phyloP scores from a whole-genome alignment of 2,113 vertebrate genomes.

The Daubentonia madagascariensis region DNA sequence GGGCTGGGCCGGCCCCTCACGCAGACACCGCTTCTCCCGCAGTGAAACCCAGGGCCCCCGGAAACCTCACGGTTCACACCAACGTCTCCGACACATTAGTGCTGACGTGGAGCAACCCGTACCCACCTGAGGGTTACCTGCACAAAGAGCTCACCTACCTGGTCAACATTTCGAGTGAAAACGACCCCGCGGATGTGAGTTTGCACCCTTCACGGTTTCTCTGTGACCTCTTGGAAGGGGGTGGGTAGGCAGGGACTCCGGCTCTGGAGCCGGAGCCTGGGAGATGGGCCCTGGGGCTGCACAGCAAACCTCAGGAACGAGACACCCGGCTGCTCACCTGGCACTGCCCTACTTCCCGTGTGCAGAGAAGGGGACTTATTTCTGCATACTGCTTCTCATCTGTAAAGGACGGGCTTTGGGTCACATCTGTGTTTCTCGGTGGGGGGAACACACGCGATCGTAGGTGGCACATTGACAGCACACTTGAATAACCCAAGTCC shows the following conservation, averaged over 20 bases:
- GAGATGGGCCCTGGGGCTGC: fast-evolving
- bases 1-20: neutral
- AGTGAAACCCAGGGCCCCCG: conserved; percentile 81
- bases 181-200: conserved; percentile 71
- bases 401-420: neutral
- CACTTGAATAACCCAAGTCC: neutral
- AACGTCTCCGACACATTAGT: conserved; percentile 32
- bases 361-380: neutral
- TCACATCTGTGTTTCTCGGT: neutral
- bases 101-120: conserved; percentile 79
- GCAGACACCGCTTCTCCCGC: neutral
- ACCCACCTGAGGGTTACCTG: neutral
- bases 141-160: conserved; percentile 53
- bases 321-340: neutral
- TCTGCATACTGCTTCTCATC: neutral
- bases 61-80: conserved; percentile 59
- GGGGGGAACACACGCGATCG: neutral
- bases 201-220: fast-evolving
- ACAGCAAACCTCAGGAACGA: neutral
- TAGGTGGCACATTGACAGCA: too few species aligned
- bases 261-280: neutral
- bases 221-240: fast-evolving
- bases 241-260: neutral
- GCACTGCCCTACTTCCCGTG: too few species aligned
- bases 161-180: conserved; percentile 76